Evolutionary conservation across 2,888 invertebrate species (phyloP).

Genomic region (Acanthosepion pharaonis): DNA sequence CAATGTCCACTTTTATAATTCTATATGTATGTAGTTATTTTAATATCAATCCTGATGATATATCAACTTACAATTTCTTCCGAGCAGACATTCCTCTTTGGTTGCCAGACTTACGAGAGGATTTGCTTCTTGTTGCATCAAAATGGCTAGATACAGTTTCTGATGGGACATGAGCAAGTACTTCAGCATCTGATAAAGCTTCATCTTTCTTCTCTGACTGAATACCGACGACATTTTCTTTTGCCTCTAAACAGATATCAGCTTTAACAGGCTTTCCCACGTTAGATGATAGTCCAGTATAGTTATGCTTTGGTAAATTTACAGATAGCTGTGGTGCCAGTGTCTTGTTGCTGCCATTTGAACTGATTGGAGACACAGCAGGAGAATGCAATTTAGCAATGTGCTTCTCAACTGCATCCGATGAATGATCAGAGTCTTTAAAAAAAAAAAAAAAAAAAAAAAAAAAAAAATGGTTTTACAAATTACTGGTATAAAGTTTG

Average conservation of each 20-base stretch:
- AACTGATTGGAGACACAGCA: not conserved
- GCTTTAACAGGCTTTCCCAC: not conserved
- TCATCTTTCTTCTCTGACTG: not conserved
- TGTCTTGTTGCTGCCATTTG: not conserved
- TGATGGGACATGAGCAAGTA: not conserved
- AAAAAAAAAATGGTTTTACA: no score
- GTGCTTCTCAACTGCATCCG: not conserved
- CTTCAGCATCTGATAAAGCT: not conserved
- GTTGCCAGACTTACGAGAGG: not conserved
- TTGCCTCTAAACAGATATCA: not conserved
- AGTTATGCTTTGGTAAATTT: not conserved
- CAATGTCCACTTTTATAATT: no score
- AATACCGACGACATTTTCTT: not conserved
- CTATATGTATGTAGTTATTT: no score
- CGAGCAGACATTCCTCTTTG: not conserved
- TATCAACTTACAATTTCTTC: not conserved
- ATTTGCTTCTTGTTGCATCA: not conserved
- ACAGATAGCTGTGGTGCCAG: not conserved
- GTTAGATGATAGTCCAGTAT: not conserved
- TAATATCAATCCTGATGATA: not conserved
- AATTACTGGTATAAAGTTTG: no score
- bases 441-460: not conserved
- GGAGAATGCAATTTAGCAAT: constrained; percentile 14
- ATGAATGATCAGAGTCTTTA: not conserved
- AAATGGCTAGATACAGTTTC: not conserved